phyloP scores from a whole-genome alignment of 2,797 vertebrate genomes.

The Silurus lanzhouensis region DNA sequence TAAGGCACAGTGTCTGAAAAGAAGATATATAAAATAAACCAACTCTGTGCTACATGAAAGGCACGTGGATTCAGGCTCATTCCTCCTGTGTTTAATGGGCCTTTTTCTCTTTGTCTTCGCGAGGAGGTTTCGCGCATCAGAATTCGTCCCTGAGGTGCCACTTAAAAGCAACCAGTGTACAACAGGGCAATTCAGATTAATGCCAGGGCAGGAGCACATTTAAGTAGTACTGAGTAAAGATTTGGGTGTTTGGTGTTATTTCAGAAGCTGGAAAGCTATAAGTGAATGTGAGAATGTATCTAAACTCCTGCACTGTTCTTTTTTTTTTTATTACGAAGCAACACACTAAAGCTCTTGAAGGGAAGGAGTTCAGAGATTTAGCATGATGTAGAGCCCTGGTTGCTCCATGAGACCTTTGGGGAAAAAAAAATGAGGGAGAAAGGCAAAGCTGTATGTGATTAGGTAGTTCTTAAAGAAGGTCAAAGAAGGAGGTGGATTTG shows the following conservation, averaged over 20 bases:
- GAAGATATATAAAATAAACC: slow-evolving; percentile 29
- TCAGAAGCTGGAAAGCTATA: neutral
- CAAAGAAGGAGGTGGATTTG: slow-evolving; percentile 8
- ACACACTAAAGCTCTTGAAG: neutral
- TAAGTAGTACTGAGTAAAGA: neutral
- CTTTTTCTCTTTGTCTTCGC: neutral
- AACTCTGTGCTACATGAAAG: slow-evolving; percentile 53
- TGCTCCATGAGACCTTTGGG: neutral
- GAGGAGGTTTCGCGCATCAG: neutral
- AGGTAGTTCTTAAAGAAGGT: neutral
- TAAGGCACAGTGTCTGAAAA: slow-evolving; percentile 47
- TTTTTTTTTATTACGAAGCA: slow-evolving; percentile 1
- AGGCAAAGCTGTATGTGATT: neutral
- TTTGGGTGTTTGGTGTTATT: neutral
- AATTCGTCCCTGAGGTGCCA: slow-evolving; percentile 51
- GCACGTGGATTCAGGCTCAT: slow-evolving; percentile 38
- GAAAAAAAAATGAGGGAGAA: neutral
- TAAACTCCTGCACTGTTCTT: slow-evolving; percentile 1
- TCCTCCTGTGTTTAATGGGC: neutral
- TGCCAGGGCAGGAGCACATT: neutral
- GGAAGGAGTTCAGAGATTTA: neutral
- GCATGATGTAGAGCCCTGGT: neutral
- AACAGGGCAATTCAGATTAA: neutral
- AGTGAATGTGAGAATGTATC: neutral
- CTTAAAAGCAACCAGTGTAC: slow-evolving; percentile 36